Evolutionary conservation across 1,140 invertebrate genomes (phyloP), one percentile per base, ranked within the genome.

Genomic region (Spodoptera frugiperda): DNA sequence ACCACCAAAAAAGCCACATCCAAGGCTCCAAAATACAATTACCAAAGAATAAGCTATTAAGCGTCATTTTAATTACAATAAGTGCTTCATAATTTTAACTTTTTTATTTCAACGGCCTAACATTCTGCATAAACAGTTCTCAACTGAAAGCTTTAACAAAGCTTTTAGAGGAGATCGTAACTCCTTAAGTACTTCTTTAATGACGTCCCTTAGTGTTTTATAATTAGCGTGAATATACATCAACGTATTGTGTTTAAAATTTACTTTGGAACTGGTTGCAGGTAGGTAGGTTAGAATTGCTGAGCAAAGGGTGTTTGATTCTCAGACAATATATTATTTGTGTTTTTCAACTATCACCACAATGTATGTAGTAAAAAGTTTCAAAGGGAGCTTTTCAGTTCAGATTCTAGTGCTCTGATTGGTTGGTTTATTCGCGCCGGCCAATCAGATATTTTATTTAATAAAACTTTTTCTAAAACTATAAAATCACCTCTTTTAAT

Each of bases 151-250:
- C 79, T 78, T 82, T 78, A 71, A 46, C 75, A 78, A 78, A 82
- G 80, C 78, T 86, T 82, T 86, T 80, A 85, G 73, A 78, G 76
- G 54, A 49, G 77, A 81, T 82, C 78, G 71, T 84, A 83, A 85
- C 85, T 85, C 78, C 78, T 84, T 84, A 84, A 88, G 85, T 85
- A 84, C 79, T 73, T 77, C 49, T 79, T 82, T 88, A 88, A 87
- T 87, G 86, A 84, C 78, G 67, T 53, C 78, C 70, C 63, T 79
- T 76, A 83, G 68, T 83, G 79, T 80, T 84, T 83, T 77, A 77
- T 85, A 83, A 86, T 83, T 85, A 87, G 70, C 44, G 21, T n/a
- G 71, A 57, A 73, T 74, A 75, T 75, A 77, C 59, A 74, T 74
- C 63, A 54, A 79, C 25, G 48, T 78, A 75, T 75, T 78, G 73